A percentile compares a stretch with the other conserved stretches of the same genome.
Conservation (phyloP, 2,797 vertebrate genomes). For the Fundulus diaphanus region DNA sequence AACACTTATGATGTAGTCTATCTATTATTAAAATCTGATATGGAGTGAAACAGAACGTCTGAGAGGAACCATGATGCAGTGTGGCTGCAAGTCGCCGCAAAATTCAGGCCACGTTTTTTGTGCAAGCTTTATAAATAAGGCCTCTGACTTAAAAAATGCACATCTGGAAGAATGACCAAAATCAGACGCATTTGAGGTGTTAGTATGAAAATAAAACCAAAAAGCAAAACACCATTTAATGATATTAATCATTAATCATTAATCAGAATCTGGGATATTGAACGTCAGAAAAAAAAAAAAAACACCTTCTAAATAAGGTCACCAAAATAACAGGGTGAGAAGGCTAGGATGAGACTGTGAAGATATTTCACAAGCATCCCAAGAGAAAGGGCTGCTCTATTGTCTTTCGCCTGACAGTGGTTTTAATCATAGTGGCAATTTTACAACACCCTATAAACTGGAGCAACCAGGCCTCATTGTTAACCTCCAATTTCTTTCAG, state of each 20-base stretch:
- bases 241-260: too few relatives aligned
- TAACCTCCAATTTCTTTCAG: constrained; percentile 78
- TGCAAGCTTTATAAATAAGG: too few relatives aligned
- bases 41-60: too few relatives aligned
- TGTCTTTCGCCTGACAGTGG: constrained; percentile 67
- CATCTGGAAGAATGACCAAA: too few relatives aligned
- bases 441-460: constrained; percentile 72
- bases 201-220: background rate
- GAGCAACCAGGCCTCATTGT: constrained; percentile 72
- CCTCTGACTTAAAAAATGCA: too few relatives aligned
- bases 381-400: constrained; percentile 48
- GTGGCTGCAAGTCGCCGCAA: too few relatives aligned
- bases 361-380: constrained; percentile 36
- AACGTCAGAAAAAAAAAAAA: constrained; percentile 48
- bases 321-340: constrained; percentile 28
- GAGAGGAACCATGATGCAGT: too few relatives aligned
- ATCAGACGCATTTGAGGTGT: background rate
- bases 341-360: constrained; percentile 2
- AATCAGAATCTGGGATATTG: constrained; percentile 26
- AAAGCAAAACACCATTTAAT: background rate
- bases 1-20: too few relatives aligned
- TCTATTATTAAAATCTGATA: too few relatives aligned
- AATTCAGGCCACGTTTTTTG: too few relatives aligned
- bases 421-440: constrained; percentile 80
- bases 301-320: constrained; percentile 48